Evolutionary conservation across 1,140 invertebrate genomes (phyloP).

Genomic region (Druon quercuslanigerum): DNA sequence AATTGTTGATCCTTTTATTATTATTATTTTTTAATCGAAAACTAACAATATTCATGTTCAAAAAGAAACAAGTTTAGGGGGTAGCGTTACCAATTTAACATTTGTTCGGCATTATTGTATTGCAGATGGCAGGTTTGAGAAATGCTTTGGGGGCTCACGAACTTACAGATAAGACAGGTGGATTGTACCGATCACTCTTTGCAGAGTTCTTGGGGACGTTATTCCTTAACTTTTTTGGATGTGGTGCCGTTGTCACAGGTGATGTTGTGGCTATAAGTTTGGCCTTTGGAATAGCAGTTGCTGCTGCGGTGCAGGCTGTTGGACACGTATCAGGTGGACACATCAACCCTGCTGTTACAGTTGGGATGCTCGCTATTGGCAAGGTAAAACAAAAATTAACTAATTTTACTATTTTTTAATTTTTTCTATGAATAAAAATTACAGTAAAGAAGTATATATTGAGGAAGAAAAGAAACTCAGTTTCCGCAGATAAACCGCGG

Average conservation of each 20-base stretch:
- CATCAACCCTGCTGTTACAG: constrained; percentile 93
- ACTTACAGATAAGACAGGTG: constrained; percentile 78
- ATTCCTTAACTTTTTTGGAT: constrained; percentile 89
- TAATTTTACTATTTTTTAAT: neutral
- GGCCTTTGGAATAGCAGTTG: constrained; percentile 90
- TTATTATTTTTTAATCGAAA: too few species aligned
- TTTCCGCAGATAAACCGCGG: neutral
- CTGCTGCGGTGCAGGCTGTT: constrained; percentile 86
- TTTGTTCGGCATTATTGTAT: constrained; percentile 19
- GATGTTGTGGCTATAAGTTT: constrained; percentile 87
- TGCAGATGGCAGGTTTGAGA: constrained; percentile 77
- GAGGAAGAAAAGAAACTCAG: neutral
- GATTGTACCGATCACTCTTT: constrained; percentile 81
- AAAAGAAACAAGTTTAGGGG: too few species aligned
- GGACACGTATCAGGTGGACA: constrained; percentile 94
- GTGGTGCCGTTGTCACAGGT: constrained; percentile 81
- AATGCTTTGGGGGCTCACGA: constrained; percentile 81
- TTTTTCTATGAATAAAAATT: neutral
- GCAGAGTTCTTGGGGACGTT: constrained; percentile 92
- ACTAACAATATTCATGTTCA: too few species aligned
- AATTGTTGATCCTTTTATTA: too few species aligned
- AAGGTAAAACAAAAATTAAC: constrained; percentile 76
- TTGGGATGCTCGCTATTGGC: constrained; percentile 85
- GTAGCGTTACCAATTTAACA: too few species aligned
- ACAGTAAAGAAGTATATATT: neutral